phyloP scores from a whole-genome alignment of 2,888 invertebrate species.

The Trichacis sp. region DNA sequence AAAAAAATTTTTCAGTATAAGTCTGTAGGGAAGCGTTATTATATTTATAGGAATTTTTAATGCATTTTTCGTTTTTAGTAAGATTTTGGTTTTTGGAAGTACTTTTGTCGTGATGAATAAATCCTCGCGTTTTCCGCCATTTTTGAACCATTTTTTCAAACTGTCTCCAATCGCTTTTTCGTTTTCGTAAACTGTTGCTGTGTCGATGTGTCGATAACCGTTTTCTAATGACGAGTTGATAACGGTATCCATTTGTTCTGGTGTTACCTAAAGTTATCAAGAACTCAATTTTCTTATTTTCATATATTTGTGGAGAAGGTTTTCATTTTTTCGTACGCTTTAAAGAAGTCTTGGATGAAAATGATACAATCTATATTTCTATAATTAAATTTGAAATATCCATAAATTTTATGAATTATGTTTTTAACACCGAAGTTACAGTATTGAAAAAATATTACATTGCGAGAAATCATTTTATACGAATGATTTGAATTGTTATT shows the following conservation, averaged over 20 bases:
- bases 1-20: too few species aligned
- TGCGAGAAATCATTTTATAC: too few species aligned
- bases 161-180: conserved; percentile 81
- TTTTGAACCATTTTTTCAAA: conserved; percentile 75
- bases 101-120: conserved; percentile 79
- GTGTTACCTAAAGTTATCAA: conserved; percentile 70
- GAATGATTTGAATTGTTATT: too few species aligned
- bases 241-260: conserved; percentile 75
- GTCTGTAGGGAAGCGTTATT: too few species aligned
- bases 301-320: not conserved
- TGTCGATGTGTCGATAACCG: conserved; percentile 84
- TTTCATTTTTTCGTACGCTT: conserved; percentile 1
- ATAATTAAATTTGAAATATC: too few species aligned
- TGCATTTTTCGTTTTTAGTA: conserved; percentile 30
- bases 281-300: not conserved
- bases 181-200: conserved; percentile 84
- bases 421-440: too few species aligned
- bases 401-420: too few species aligned
- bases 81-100: not conserved
- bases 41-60: not conserved
- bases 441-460: too few species aligned
- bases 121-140: conserved; percentile 70
- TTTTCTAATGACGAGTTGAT: conserved; percentile 76
- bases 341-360: too few species aligned
- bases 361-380: too few species aligned